Conservation (phyloP, 2,113 vertebrate genomes). For the Takifugu flavidus region DNA sequence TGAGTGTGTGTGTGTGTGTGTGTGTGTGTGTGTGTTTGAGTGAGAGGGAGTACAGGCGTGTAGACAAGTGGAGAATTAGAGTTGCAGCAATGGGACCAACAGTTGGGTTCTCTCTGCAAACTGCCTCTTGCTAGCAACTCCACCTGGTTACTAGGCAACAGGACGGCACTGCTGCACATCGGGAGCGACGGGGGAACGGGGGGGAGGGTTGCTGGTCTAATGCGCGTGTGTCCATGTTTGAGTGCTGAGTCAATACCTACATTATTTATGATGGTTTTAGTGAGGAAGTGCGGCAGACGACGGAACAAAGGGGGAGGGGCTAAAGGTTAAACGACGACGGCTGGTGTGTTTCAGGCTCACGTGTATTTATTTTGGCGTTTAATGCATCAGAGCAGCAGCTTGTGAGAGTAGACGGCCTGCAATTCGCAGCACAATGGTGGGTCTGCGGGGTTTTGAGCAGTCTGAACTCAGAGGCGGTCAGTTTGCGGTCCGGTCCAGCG, state of each 20-base stretch:
- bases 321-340: constrained; percentile 4
- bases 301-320: constrained; percentile 3
- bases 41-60: constrained; percentile 1
- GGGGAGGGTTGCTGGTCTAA: constrained; percentile 4
- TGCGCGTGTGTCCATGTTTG: constrained; percentile 19
- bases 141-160: constrained; percentile 75
- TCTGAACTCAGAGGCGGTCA: background rate
- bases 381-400: background rate
- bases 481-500: too few relatives aligned
- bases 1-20: constrained; percentile 8
- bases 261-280: constrained; percentile 54
- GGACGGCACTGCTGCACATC: constrained; percentile 52
- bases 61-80: constrained; percentile 15
- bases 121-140: constrained; percentile 57
- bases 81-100: constrained; percentile 31
- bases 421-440: background rate
- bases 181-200: constrained; percentile 25
- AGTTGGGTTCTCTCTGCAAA: constrained; percentile 47
- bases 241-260: constrained; percentile 67
- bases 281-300: constrained; percentile 1
- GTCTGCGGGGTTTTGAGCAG: background rate
- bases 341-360: constrained; percentile 1
- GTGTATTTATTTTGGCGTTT: constrained; percentile 1
- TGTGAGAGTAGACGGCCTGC: background rate
- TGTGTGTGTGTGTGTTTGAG: background rate